Evolutionary conservation across 2,113 vertebrate species (phyloP).

Genomic region (Hippocampus mohnikei): DNA sequence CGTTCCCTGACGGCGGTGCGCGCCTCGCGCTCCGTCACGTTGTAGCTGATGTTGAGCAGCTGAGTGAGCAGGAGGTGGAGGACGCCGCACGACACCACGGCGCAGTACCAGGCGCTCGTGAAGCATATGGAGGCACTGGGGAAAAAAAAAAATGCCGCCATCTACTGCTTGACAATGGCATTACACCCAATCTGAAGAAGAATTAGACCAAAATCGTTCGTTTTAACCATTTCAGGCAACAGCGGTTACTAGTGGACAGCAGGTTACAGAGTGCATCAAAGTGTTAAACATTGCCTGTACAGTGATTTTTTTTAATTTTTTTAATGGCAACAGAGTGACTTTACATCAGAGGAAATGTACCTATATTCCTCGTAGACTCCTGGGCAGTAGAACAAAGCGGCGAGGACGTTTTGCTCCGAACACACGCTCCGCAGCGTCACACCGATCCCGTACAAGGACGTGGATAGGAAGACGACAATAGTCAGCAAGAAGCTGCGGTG

Average conservation of each 20-base stretch:
- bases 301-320: too few relatives aligned
- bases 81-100: slow-evolving; percentile 84
- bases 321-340: background rate
- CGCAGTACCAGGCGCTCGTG: slow-evolving; percentile 95
- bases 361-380: slow-evolving; percentile 88
- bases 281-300: too few relatives aligned
- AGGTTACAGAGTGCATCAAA: too few relatives aligned
- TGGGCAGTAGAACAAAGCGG: slow-evolving; percentile 89
- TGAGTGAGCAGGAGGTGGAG: slow-evolving; percentile 89
- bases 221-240: too few relatives aligned
- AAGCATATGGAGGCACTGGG: slow-evolving; percentile 86
- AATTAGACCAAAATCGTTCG: too few relatives aligned
- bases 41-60: slow-evolving; percentile 91
- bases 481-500: slow-evolving; percentile 90
- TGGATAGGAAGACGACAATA: slow-evolving; percentile 85
- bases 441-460: slow-evolving; percentile 85
- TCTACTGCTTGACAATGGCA: too few relatives aligned
- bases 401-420: slow-evolving; percentile 72
- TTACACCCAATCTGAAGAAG: too few relatives aligned
- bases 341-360: slow-evolving; percentile 56
- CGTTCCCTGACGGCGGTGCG: slow-evolving; percentile 83
- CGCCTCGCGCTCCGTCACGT: slow-evolving; percentile 90
- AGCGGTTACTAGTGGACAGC: too few relatives aligned
- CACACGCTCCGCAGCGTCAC: slow-evolving; percentile 86
- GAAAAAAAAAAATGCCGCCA: too few relatives aligned